These are phyloP conservation scores for Isotomurus palustris DNA, from an alignment of 2,888 invertebrate species.

Conservation along the genomic window DNA sequence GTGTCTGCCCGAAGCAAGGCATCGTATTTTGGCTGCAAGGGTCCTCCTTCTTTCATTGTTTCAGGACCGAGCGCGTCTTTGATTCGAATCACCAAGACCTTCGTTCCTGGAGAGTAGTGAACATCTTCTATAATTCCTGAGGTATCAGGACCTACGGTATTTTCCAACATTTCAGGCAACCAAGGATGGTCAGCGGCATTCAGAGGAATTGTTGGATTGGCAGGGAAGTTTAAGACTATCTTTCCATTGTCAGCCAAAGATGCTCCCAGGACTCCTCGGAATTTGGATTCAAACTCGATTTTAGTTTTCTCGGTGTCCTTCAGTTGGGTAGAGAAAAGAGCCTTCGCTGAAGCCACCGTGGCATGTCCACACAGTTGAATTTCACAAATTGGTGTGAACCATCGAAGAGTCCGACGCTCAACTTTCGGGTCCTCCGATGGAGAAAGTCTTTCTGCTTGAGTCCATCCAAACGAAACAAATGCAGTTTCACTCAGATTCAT, in stretches of 20 bases:
- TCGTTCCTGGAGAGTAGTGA: conserved; percentile 44
- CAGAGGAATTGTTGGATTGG: conserved; percentile 47
- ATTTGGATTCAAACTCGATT: conserved; percentile 48
- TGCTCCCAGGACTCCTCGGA: conserved; percentile 48
- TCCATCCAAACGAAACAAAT: conserved; percentile 49
- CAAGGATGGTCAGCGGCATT: conserved; percentile 31
- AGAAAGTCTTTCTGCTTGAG: conserved; percentile 4
- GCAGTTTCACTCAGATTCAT: conserved; percentile 58
- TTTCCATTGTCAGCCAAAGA: conserved; percentile 18
- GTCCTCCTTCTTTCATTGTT: conserved; percentile 37
- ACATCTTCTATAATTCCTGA: conserved; percentile 42
- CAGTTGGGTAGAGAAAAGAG: conserved; percentile 50
- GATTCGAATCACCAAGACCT: conserved; percentile 47
- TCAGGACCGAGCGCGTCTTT: conserved; percentile 21
- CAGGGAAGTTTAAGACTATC: conserved; percentile 50
- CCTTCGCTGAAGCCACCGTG: conserved; percentile 55
- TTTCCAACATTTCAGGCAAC: conserved; percentile 40
- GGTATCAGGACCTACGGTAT: conserved; percentile 35
- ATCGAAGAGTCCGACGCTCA: conserved; percentile 49
- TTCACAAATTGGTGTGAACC: conserved; percentile 57
- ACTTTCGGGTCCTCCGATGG: conserved; percentile 11
- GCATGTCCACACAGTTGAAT: conserved; percentile 57
- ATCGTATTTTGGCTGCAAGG: conserved; percentile 42
- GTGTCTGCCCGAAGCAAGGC: conserved; percentile 29
- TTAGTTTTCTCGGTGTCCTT: conserved; percentile 12